Evolutionary conservation across 2,113 vertebrate species (phyloP).

Genomic region (Odobenus rosmarus): DNA sequence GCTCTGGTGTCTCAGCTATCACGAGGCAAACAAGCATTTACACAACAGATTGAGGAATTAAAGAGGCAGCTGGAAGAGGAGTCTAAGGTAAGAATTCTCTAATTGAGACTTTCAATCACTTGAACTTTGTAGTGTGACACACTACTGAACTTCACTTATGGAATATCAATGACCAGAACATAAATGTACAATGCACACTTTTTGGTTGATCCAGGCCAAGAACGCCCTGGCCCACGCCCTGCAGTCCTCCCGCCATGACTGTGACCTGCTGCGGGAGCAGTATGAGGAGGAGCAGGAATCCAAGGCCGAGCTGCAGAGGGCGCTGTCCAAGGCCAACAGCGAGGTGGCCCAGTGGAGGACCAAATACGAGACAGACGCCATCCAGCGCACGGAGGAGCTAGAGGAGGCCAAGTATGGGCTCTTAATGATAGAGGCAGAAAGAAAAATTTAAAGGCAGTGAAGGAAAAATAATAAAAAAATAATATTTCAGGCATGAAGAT

Average conservation of each 20-base stretch:
- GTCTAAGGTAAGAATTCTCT: constrained; percentile 84
- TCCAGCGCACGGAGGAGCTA: constrained; percentile 90
- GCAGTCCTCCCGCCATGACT: constrained; percentile 90
- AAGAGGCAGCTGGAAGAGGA: constrained; percentile 92
- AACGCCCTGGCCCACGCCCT: constrained; percentile 90
- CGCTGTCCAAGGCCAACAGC: constrained; percentile 89
- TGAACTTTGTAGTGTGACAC: neutral
- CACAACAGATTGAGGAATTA: constrained; percentile 91
- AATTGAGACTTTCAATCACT: neutral
- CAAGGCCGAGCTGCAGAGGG: constrained; percentile 88
- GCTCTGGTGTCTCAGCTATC: constrained; percentile 89
- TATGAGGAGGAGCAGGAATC: constrained; percentile 89
- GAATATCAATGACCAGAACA: neutral
- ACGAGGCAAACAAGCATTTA: constrained; percentile 89
- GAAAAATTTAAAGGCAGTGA: neutral
- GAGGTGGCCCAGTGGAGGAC: constrained; percentile 92
- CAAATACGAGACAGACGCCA: constrained; percentile 87
- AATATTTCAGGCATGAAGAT: neutral
- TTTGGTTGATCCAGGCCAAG: constrained; percentile 87
- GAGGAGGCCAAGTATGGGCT: constrained; percentile 90
- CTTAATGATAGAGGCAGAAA: neutral
- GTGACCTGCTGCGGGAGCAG: constrained; percentile 90
- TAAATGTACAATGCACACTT: neutral
- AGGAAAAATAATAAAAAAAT: neutral
- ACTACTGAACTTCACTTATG: neutral